Evolutionary conservation across 1,140 invertebrate species (phyloP), one percentile per base, ranked within the genome.

Genomic region (Sipha flava): DNA sequence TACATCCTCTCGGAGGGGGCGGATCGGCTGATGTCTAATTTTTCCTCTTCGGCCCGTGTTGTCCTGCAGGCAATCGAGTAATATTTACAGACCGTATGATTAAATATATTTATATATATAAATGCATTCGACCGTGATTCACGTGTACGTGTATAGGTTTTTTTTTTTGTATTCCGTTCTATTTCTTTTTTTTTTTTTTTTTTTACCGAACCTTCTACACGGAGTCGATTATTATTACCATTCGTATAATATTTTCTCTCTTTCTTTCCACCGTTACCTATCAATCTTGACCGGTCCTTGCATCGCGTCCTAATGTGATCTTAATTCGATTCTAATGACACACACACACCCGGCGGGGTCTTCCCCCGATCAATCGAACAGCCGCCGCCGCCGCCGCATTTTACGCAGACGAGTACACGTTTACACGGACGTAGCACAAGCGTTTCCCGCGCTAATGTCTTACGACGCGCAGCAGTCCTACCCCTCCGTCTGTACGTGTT

Each of bases 321-420:
- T 77, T 77, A 77, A 77, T 77, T 77, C 52, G 73, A 77, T 77
- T 77, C 73, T 77, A 77, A 77, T 77, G 73, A 77, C 73, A 77
- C 49, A 77, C 72, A 75, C 52, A 57, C 49, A 59, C 73, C 47
- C 70, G 73, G 73, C 73, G 73, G 73, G 52, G 52, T 77, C 73
- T 77, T 77, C 73, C 73, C 52, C 52, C 73, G 73, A 77, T 77
- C 73, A 77, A 77, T 77, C 73, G 73, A 77, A 77, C 73, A 43
- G 40, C 73, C 34, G 73, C 34, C 52, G 49, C 72, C 49, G 29
- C 31, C 49, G n/a, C 26, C 54, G 37, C 37, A 40, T 4, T 40
- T 59, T n/a, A n/a, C 9, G 23, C n/a, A 14, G 2, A 23, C 54
- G 23, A 26, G 37, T 45, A 68, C 29, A n/a, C 64, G 21, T 70